Percentiles rank a stretch among this genome's conserved stretches.
Conservation (phyloP, 2,888 invertebrate genomes). For the Malacosoma neustria region DNA sequence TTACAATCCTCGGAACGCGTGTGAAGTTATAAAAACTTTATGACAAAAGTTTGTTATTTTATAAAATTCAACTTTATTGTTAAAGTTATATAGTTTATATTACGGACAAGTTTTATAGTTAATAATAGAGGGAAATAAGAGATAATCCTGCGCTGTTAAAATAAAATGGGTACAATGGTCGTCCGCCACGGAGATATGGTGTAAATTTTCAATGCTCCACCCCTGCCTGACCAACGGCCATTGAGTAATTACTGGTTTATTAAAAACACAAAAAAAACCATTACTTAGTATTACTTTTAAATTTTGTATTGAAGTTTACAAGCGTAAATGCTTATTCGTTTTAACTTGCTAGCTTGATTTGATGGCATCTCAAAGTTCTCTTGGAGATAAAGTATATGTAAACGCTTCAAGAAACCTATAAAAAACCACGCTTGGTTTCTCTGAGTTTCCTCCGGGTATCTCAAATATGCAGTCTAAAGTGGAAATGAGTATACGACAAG, state of each 20-base stretch:
- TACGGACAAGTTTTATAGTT: neutral
- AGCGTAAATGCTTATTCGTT: too few relatives aligned
- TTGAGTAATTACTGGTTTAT: neutral
- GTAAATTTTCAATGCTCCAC: conserved; percentile 48
- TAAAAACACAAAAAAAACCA: too few relatives aligned
- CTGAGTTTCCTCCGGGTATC: too few relatives aligned
- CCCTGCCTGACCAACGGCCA: conserved; percentile 10
- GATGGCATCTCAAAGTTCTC: too few relatives aligned
- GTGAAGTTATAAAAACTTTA: conserved; percentile 25
- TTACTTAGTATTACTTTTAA: too few relatives aligned
- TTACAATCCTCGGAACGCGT: conserved; percentile 32
- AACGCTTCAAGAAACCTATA: too few relatives aligned
- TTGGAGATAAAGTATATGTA: too few relatives aligned
- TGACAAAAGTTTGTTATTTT: conserved; percentile 30
- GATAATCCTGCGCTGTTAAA: conserved; percentile 30
- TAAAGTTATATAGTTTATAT: neutral
- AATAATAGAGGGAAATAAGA: conserved; percentile 8
- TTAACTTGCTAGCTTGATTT: too few relatives aligned
- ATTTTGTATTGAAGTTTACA: too few relatives aligned
- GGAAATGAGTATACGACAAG: too few relatives aligned
- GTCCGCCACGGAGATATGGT: conserved; percentile 44
- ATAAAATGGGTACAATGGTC: conserved; percentile 12
- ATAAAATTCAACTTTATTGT: conserved; percentile 22
- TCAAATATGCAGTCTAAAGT: too few relatives aligned
- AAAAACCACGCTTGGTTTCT: too few relatives aligned